Conservation (phyloP, 2,113 vertebrate genomes). For the Sturnus vulgaris region DNA sequence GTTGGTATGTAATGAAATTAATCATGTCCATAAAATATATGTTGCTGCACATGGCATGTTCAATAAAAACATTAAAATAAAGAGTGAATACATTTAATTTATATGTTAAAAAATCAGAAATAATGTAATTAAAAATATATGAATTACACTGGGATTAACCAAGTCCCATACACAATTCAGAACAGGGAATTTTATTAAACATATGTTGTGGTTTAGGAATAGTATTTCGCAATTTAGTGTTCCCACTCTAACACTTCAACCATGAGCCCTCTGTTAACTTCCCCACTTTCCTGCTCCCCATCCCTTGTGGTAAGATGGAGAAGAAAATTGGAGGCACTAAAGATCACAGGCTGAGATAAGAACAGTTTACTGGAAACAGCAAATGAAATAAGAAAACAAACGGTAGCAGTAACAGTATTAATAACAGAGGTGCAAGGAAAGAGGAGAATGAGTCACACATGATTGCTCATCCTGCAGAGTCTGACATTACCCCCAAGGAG, state of each 20-base stretch:
- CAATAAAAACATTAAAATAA: not conserved
- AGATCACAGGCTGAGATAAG: not conserved
- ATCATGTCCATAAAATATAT: not conserved
- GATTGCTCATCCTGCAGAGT: rapidly evolving
- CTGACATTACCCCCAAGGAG: not conserved
- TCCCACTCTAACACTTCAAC: not conserved
- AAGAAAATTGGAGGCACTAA: not conserved
- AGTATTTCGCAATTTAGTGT: not conserved
- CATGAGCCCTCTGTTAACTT: not conserved
- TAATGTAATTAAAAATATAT: not conserved
- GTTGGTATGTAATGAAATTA: not conserved
- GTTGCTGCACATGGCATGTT: not conserved
- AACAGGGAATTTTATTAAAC: not conserved
- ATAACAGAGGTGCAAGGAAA: not conserved
- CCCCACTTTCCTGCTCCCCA: rapidly evolving
- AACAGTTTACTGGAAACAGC: not conserved
- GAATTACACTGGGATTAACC: not conserved
- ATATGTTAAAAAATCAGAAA: not conserved
- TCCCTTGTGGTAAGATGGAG: not conserved
- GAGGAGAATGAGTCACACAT: rapidly evolving
- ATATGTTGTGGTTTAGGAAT: not conserved
- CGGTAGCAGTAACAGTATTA: not conserved
- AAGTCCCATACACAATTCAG: not conserved
- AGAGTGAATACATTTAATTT: not conserved
- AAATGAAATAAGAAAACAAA: not conserved